phyloP scores from a whole-genome alignment of 1,140 invertebrate species.

The Spodoptera frugiperda region DNA sequence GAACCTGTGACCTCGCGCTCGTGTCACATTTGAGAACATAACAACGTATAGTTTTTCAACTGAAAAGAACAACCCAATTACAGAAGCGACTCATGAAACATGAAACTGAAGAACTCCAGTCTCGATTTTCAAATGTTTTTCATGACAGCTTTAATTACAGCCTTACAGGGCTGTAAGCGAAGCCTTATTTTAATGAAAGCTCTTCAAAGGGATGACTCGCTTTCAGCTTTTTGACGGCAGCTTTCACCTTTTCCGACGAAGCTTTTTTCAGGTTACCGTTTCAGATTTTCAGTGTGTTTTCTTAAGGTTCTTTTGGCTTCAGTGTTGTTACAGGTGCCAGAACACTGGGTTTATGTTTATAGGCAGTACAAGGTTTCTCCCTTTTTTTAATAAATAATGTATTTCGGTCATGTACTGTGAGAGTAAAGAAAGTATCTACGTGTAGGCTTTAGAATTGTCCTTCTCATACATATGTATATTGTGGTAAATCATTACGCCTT shows the following conservation, averaged over 20 bases:
- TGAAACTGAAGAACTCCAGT: not conserved
- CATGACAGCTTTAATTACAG: constrained; percentile 20
- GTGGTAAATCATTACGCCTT: too few relatives aligned
- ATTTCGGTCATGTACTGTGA: too few relatives aligned
- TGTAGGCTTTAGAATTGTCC: too few relatives aligned
- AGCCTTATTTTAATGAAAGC: constrained; percentile 12
- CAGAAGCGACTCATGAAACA: not conserved
- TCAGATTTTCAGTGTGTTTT: not conserved
- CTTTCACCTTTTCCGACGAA: not conserved
- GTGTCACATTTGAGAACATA: too few relatives aligned
- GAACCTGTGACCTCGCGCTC: too few relatives aligned
- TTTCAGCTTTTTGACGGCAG: constrained; percentile 19
- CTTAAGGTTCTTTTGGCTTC: constrained; percentile 2
- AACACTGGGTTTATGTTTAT: too few relatives aligned
- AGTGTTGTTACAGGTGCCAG: not conserved
- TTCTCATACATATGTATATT: too few relatives aligned
- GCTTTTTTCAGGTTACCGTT: not conserved
- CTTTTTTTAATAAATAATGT: too few relatives aligned
- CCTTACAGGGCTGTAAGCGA: constrained; percentile 13
- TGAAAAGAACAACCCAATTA: too few relatives aligned
- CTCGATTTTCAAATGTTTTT: constrained; percentile 15
- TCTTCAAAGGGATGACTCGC: constrained; percentile 19
- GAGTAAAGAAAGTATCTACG: too few relatives aligned
- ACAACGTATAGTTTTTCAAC: too few relatives aligned
- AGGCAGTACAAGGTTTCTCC: too few relatives aligned